Evolutionary conservation across 2,797 vertebrate species (phyloP), one percentile per base, ranked within the genome.

Genomic region (Gymnodraco acuticeps): DNA sequence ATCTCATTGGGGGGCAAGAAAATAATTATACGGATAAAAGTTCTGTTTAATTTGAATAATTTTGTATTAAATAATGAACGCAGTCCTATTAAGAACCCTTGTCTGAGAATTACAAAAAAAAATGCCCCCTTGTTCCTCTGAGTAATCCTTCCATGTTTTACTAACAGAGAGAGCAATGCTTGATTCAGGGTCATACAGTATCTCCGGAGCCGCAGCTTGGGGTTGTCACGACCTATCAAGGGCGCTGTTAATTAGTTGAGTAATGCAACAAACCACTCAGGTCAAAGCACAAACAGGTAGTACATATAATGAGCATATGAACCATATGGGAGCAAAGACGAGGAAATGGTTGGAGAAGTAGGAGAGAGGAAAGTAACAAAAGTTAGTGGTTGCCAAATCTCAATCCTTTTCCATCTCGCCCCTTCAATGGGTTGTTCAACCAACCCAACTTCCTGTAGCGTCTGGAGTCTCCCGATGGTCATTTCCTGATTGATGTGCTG

Each of bases 231-330:
- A 70, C 41, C 51, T 65, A 78, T 83, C 48, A 64, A 3, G 47
- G n/a, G 55, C 51, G 52, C 59, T 61, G 59, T 80, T 86, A 81
- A 86, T 85, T 78, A 84, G 31, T 78, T 84, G 20, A 88, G 69
- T 73, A 51, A 55, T 19, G 62, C 38, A 73, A 70, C 45, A 38
- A 84, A 88, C 62, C 52, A 55, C 67, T 53, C 60, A 86, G 74
- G 78, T 87, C 77, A 78, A 81, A 51, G 78, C 63, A 83, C 64
- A 73, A 73, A 65, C 51, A 71, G 56, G 70, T 20, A 70, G 50
- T 69, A 59, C 65, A 62, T 41, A 52, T 79, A 75, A 84, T 81
- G 68, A 83, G 64, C 73, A 75, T 66, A 69, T 70, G 56, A 84
- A 87, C 59, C 75, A 81, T 47, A 64, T 77, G 70, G 65, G 31